phyloP scores from a whole-genome alignment of 2,888 invertebrate species.

The Athalia circularis region DNA sequence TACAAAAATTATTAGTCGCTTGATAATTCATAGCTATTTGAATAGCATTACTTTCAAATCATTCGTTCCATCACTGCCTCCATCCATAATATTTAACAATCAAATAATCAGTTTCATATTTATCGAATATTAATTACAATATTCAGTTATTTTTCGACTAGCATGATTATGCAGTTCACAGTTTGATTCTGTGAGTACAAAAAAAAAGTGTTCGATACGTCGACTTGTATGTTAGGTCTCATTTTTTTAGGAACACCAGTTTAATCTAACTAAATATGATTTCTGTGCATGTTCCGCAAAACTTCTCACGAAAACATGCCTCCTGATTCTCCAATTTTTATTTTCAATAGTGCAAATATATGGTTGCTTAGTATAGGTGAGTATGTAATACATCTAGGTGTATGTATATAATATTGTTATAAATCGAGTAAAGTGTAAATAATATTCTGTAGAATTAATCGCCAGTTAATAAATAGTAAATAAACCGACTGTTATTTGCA shows the following conservation, averaged over 20 bases:
- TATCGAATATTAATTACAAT: conserved; percentile 19
- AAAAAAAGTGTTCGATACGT: conserved; percentile 10
- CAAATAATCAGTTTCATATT: conserved; percentile 25
- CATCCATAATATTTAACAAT: conserved; percentile 21
- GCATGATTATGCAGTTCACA: conserved; percentile 28
- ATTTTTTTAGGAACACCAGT: conserved; percentile 27
- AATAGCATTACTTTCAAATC: conserved; percentile 36
- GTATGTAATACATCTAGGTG: conserved; percentile 1
- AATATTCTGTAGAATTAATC: neutral
- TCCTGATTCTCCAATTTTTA: neutral
- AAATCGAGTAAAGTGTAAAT: conserved; percentile 26
- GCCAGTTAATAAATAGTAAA: conserved; percentile 12
- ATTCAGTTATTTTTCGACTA: conserved; percentile 21
- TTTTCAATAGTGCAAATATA: conserved; percentile 18
- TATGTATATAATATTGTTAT: conserved; percentile 24
- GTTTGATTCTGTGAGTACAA: neutral
- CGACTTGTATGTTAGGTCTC: conserved; percentile 3
- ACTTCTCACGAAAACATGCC: conserved; percentile 1
- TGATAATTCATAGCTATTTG: conserved; percentile 16
- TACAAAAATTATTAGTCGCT: conserved; percentile 40
- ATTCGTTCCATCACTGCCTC: conserved; percentile 31
- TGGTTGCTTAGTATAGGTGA: neutral
- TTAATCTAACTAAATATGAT: conserved; percentile 8
- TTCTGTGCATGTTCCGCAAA: neutral
- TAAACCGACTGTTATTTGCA: conserved; percentile 13